These are phyloP conservation scores for Lobophora halterata DNA, from an alignment of 2,888 invertebrate genomes.

Conservation along the genomic window DNA sequence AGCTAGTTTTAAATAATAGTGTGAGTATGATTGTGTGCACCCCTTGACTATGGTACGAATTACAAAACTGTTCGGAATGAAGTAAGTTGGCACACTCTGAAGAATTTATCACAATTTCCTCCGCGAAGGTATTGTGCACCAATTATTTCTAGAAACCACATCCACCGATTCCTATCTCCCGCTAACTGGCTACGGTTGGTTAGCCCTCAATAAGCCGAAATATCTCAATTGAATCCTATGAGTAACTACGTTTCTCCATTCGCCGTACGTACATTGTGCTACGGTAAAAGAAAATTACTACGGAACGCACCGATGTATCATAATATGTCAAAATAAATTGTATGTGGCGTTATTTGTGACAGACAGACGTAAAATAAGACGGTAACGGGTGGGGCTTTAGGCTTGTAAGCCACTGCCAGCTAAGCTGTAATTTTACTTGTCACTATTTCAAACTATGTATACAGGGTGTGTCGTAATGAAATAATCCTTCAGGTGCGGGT, in stretches of 20 bases:
- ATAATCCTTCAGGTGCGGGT: too few species aligned
- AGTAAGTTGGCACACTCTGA: too few species aligned
- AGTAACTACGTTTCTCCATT: conserved; percentile 2
- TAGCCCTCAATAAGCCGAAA: conserved; percentile 41
- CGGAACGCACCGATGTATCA: conserved; percentile 40
- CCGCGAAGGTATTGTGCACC: conserved; percentile 10
- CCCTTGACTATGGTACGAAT: too few species aligned
- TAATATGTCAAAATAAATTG: conserved; percentile 47
- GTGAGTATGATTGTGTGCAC: too few species aligned
- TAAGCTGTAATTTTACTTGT: too few species aligned
- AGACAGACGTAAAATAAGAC: conserved; percentile 18
- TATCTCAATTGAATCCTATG: conserved; percentile 40
- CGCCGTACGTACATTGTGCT: conserved; percentile 43
- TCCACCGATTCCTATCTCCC: conserved; percentile 21
- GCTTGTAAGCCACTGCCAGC: not conserved
- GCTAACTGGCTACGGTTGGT: conserved; percentile 33
- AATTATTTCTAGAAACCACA: conserved; percentile 25
- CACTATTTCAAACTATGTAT: too few species aligned
- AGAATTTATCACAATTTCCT: conserved; percentile 2
- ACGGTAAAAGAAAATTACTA: conserved; percentile 54
- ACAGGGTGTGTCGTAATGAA: too few species aligned
- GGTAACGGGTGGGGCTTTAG: conserved; percentile 13
- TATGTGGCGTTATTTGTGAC: conserved; percentile 27
- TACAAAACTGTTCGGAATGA: too few species aligned
- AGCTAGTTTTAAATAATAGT: too few species aligned